These are phyloP conservation scores for Mormyrus proboscirostris DNA, from an alignment of 2,797 vertebrate genomes.

Conservation along the genomic window DNA sequence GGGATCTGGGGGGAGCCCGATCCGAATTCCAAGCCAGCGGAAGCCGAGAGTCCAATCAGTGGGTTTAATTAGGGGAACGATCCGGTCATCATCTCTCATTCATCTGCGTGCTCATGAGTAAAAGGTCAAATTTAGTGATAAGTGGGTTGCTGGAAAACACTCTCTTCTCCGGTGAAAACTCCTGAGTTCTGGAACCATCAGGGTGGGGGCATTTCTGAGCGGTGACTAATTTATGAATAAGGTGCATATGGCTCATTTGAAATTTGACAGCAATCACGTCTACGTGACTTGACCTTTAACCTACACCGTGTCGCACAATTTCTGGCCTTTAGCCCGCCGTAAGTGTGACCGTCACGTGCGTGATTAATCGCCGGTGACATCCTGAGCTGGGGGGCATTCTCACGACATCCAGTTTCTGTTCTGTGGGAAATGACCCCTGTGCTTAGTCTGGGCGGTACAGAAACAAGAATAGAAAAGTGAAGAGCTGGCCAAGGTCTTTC, in stretches of 20 bases:
- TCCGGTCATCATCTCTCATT: constrained; percentile 32
- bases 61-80: constrained; percentile 23
- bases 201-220: not conserved
- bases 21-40: constrained; percentile 33
- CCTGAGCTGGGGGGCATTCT: not conserved
- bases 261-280: constrained; percentile 12
- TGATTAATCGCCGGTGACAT: not conserved
- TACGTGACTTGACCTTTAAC: not conserved
- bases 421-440: not conserved
- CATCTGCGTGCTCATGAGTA: constrained; percentile 42
- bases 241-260: not conserved
- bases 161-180: constrained; percentile 31
- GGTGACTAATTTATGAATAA: not conserved
- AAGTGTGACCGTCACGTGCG: not conserved
- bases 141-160: constrained; percentile 47
- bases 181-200: not conserved
- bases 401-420: not conserved
- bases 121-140: constrained; percentile 38
- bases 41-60: constrained; percentile 36
- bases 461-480: not conserved
- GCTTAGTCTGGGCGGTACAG: not conserved
- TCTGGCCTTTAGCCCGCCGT: not conserved
- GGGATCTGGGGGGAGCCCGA: constrained; percentile 34
- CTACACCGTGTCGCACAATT: not conserved
- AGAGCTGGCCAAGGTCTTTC: not conserved